Evolutionary conservation across 2,797 vertebrate species (phyloP), one percentile per base, ranked within the genome.

Genomic region (Otus scops): DNA sequence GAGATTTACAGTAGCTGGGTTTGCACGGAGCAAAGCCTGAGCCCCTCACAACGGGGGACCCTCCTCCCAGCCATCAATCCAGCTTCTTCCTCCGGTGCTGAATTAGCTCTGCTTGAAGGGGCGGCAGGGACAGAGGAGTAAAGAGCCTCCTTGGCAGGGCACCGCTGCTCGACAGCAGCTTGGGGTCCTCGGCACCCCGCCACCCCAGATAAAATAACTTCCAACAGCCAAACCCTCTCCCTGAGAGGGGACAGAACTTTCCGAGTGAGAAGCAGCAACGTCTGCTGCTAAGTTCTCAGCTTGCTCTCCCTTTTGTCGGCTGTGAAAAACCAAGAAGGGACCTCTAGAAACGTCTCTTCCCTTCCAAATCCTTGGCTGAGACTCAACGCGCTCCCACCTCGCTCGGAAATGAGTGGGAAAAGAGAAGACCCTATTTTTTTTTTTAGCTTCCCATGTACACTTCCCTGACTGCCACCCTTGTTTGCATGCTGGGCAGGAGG

Each of bases 311-410:
- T 71, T 79, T 51, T 53, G 47, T 68, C 10, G 14, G 38, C 70
- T 23, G 47, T 13, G 63, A 59, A 65, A 83, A 57, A 38, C 45
- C 70, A 76, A 80, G 53, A 65, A 88, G 41, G 34, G 41, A 89
- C 82, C 89, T 91, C 82, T 64, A 80, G 68, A 94, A 91, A 91
- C 75, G 85, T 36, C 75, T 57, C 34, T 23, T 71, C 56, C 81
- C 87, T 92, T 68, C 81, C 45, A 70, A 83, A 94, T 53, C 91
- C 68, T 92, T 85, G 75, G 60, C 91, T 77, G 81, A 21, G 2
- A 54, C 74, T 83, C 68, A 7, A 47, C 0, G 0, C 51, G 86
- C 75, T 91, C 86, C 81, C 51, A 85, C 57, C 71, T 34, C 2
- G 0, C 47, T 6, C 41, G 50, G 95, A 85, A 88, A 65, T 4